Evolutionary conservation across 37 sponge, comb jelly and placozoan genomes (phyloP).

Genomic region (Crambe crambe): DNA sequence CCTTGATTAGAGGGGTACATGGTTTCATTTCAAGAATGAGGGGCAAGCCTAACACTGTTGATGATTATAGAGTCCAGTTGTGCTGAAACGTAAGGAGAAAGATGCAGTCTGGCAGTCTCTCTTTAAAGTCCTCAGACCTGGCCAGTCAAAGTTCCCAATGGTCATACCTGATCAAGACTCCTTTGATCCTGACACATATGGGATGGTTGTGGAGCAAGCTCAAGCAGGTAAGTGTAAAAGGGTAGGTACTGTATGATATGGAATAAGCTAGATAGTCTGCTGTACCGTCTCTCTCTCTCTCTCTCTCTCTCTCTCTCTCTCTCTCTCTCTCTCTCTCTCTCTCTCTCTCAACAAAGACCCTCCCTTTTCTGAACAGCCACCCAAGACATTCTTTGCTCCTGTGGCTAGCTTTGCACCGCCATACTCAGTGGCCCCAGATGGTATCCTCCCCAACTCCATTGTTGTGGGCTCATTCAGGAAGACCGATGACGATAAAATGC

Average conservation of each 20-base stretch:
- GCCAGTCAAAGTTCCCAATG: neutral
- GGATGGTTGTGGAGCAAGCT: neutral
- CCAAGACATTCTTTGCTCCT: conserved; percentile 69
- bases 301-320: conserved; percentile 23
- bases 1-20: too few relatives aligned
- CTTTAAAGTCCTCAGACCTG: conserved; percentile 29
- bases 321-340: conserved; percentile 14
- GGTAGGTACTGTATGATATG: too few relatives aligned
- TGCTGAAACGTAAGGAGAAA: conserved; percentile 17
- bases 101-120: conserved; percentile 48
- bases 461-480: conserved; percentile 57
- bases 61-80: neutral
- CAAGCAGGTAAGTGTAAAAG: conserved; percentile 39
- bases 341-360: neutral
- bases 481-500: conserved; percentile 45
- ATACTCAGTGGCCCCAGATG: conserved; percentile 77
- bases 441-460: conserved; percentile 78
- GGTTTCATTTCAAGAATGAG: too few relatives aligned
- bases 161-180: conserved; percentile 33
- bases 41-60: too few relatives aligned
- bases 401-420: conserved; percentile 73
- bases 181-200: conserved; percentile 64
- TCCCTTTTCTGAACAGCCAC: conserved; percentile 43
- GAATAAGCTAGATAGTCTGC: too few relatives aligned
- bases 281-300: neutral